Base-by-base conservation (phyloP, 2,797 vertebrate genomes). In the Brachyrhaphis roseni region DNA sequence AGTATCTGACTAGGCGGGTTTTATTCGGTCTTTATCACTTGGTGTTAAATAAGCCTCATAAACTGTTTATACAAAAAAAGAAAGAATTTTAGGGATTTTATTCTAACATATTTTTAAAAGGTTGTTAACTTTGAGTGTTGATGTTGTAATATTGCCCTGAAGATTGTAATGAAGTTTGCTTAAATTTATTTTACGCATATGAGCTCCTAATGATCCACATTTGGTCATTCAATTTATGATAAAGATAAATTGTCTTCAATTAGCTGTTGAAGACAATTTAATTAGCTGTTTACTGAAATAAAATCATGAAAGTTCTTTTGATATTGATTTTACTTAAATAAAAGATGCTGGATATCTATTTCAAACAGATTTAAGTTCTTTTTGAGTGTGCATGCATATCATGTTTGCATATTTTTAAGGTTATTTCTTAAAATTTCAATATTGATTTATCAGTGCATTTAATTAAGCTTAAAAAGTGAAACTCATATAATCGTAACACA, bases 71-170 rank as follows among this genome's bases (percentile, higher is more conserved):
- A 59, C 13, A 31, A 53, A 28, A 18, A 51, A 43, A 12, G 55
- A 15, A 34, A 49, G 10, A 34, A 79, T 87, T 78, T 79, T 43
- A 79, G 70, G 18, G 26, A 46, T n/a, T 18, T 39, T 46, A 41
- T 78, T 82, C n/a, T 0, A 46, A 84, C 39, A 8, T 62, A 36
- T 82, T 89, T 86, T 82, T 83, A 81, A 76, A 47, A 53, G 51
- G 34, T 39, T 84, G 46, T 80, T 39, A 15, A 68, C 59, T 64
- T 36, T 76, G 13, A 83, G 46, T 55, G 75, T 51, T 49, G 11
- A 77, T 68, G 72, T 64, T 81, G 70, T 84, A 84, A 90, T 66
- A n/a, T 43, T 53, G 62, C 41, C 47, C 7, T 31, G 34, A 53
- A 31, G 39, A 46, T 51, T 70, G 8, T 53, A 73, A 77, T 77